Percentiles rank a stretch among this genome's conserved stretches.
Evolutionary conservation across 2,888 invertebrate species (phyloP).

Genomic region (Metellina segmentata): DNA sequence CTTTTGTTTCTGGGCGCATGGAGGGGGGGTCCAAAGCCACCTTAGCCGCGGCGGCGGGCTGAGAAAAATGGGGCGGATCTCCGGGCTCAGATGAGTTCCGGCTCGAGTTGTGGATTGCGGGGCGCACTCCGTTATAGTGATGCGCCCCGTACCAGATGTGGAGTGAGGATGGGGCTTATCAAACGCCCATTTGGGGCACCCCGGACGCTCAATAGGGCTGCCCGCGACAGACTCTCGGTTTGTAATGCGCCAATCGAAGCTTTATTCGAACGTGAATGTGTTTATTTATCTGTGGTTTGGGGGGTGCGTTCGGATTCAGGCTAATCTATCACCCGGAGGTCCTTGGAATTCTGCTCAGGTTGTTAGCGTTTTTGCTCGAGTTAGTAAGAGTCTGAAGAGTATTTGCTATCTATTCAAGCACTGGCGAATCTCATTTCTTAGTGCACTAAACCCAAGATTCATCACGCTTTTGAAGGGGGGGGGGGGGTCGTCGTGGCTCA

Average conservation of each 20-base stretch:
- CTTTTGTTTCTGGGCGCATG: not conserved
- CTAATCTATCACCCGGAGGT: not conserved
- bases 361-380: not conserved
- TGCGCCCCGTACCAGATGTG: constrained; percentile 71
- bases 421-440: too few species aligned
- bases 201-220: constrained; percentile 65
- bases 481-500: too few species aligned
- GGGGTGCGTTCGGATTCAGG: not conserved
- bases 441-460: too few species aligned
- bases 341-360: not conserved
- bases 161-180: constrained; percentile 74
- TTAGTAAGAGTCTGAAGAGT: not conserved
- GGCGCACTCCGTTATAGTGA: constrained; percentile 49
- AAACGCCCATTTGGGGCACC: constrained; percentile 72
- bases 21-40: not conserved
- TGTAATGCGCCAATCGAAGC: not conserved
- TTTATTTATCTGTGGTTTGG: not conserved
- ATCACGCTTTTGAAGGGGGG: too few species aligned
- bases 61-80: constrained; percentile 19
- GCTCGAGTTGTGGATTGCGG: constrained; percentile 45
- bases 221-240: constrained; percentile 5
- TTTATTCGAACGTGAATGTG: constrained; percentile 8
- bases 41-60: not conserved
- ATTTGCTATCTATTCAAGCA: too few species aligned
- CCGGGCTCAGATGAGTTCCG: constrained; percentile 46